Evolutionary conservation across 2,888 invertebrate species (phyloP).

Genomic region (Eulithis prunata): DNA sequence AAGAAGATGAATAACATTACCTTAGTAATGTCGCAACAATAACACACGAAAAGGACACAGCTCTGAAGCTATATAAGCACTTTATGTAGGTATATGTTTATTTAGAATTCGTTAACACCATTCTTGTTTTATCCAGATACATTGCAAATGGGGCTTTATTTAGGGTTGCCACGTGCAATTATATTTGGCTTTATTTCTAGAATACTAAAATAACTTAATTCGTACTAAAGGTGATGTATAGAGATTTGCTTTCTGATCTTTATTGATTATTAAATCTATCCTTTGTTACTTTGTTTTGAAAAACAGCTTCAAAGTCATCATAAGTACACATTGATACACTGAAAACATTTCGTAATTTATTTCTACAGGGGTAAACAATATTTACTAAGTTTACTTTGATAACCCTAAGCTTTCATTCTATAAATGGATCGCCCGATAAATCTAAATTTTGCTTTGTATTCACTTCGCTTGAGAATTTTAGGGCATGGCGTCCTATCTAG

Average conservation of each 20-base stretch:
- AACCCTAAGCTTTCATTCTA: constrained; percentile 31
- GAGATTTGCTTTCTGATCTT: too few relatives aligned
- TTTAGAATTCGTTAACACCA: constrained; percentile 49
- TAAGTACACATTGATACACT: too few relatives aligned
- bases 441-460: constrained; percentile 47
- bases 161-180: constrained; percentile 17
- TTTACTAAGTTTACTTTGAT: background rate
- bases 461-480: constrained; percentile 42
- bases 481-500: constrained; percentile 34
- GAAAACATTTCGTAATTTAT: background rate
- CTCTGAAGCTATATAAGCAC: constrained; percentile 24
- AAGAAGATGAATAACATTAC: too few relatives aligned
- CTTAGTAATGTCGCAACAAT: too few relatives aligned
- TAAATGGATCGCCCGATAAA: constrained; percentile 45
- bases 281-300: too few relatives aligned
- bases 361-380: too few relatives aligned
- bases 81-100: constrained; percentile 35
- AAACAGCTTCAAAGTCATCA: too few relatives aligned
- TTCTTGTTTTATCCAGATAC: constrained; percentile 47
- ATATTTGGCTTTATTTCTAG: too few relatives aligned
- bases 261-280: too few relatives aligned
- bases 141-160: constrained; percentile 39
- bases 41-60: too few relatives aligned
- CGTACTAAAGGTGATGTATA: too few relatives aligned
- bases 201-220: too few relatives aligned